Evolutionary conservation across 2,888 invertebrate genomes (phyloP), one percentile per base, ranked within the genome.

Genomic region (Ligdia adustata): DNA sequence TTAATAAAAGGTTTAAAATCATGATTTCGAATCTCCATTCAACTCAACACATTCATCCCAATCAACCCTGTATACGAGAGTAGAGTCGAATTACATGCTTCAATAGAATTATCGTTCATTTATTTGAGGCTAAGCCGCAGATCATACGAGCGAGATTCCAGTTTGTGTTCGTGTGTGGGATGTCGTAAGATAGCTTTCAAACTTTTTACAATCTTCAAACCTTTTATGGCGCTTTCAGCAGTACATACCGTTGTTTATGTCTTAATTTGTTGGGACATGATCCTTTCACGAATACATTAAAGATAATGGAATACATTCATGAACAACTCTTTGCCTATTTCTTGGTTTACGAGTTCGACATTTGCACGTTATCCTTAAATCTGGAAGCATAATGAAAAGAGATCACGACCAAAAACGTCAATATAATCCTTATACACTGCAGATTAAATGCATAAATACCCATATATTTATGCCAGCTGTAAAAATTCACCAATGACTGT

Each of bases 131-230:
- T 48, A 18, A 34, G 34, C 16, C 14, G 35, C 12, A 7, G 38
- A 42, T 43, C 32, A 33, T 39, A 29, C 35, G 31, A 34, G 32
- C 28, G 9, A 31, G 37, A 48, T 33, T 38, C 42, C 38, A 49
- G 48, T 49, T 49, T 42, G 24, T 34, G 33, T 24, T 40, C 38
- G 43, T 44, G 50, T 44, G 50, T 50, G 50, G 50, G 50, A 50
- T 27, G 44, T 31, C 33, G 38, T 28, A 37, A 43, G 48, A 50
- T 50, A 5, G 15, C 40, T 44, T 50, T 40, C 27, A 31, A 35
- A 39, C 42, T 29, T 48, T 41, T 39, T 35, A 49, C 28, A 39
- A 34, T 29, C 38, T 49, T 22, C 4, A 20, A 39, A 22, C 24
- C 35, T 39, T 40, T 32, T 41, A 27, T 9, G 37, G 14, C 15